Conservation (phyloP, 1,140 invertebrate genomes). For the Dysdera silvatica region DNA sequence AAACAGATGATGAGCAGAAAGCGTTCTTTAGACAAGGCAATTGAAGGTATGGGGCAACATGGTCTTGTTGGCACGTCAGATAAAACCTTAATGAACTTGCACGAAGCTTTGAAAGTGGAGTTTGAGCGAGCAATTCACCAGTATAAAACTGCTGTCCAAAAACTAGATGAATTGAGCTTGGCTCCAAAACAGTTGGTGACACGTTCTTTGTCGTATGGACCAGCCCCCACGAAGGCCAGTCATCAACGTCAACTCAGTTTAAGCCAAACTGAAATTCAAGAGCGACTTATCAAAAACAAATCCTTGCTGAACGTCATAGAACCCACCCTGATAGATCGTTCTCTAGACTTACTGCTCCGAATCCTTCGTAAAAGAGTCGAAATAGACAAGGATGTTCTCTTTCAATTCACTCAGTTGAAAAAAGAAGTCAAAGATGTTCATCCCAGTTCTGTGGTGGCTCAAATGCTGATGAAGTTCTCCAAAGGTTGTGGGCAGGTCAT, state of each 20-base stretch:
- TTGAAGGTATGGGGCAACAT: slow-evolving; percentile 75
- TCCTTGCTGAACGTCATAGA: slow-evolving; percentile 77
- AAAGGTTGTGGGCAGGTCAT: slow-evolving; percentile 64
- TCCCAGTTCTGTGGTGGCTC: slow-evolving; percentile 56
- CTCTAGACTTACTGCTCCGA: slow-evolving; percentile 51
- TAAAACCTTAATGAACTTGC: slow-evolving; percentile 52
- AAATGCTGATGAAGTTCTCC: slow-evolving; percentile 72
- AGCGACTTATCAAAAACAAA: slow-evolving; percentile 84
- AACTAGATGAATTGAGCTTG: slow-evolving; percentile 68
- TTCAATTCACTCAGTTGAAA: slow-evolving; percentile 55
- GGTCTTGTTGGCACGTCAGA: slow-evolving; percentile 62
- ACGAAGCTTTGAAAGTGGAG: slow-evolving; percentile 55
- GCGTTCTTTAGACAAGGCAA: slow-evolving; percentile 67
- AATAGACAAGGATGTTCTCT: slow-evolving; percentile 59
- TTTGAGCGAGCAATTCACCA: slow-evolving; percentile 72
- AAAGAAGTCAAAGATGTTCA: slow-evolving; percentile 59
- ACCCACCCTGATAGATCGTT: slow-evolving; percentile 51
- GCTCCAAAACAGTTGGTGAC: slow-evolving; percentile 41
- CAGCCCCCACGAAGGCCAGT: slow-evolving; percentile 74
- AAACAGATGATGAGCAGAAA: slow-evolving; percentile 56
- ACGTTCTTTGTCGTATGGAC: slow-evolving; percentile 51
- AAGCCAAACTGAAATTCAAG: slow-evolving; percentile 62
- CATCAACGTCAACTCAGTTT: slow-evolving; percentile 80
- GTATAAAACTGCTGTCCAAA: slow-evolving; percentile 78
- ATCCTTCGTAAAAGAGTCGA: slow-evolving; percentile 58